Percentiles rank a stretch among this genome's conserved stretches.
phyloP scores from a whole-genome alignment of 2,113 vertebrate genomes.

The Leptobrachium leishanense region DNA sequence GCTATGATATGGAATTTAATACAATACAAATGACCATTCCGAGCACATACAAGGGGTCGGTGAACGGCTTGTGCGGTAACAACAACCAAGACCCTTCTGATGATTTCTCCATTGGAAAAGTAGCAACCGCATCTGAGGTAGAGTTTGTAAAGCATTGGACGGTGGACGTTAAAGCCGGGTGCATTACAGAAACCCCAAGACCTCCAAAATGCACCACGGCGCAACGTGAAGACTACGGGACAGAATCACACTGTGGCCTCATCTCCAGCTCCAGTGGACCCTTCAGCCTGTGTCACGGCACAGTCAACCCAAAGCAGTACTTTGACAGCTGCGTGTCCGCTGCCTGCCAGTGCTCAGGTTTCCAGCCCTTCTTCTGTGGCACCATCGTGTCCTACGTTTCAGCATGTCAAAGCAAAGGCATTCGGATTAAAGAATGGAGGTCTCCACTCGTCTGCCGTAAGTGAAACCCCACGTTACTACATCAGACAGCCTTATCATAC shows the following conservation, averaged over 20 bases:
- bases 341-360: slow-evolving; percentile 60
- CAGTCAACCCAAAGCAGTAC: slow-evolving; percentile 50
- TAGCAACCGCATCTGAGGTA: not conserved
- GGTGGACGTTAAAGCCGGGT: slow-evolving; percentile 64
- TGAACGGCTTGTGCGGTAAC: slow-evolving; percentile 69
- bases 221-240: slow-evolving; percentile 37
- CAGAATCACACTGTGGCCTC: slow-evolving; percentile 58
- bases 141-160: slow-evolving; percentile 69
- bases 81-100: slow-evolving; percentile 50
- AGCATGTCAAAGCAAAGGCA: slow-evolving; percentile 56
- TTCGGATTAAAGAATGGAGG: slow-evolving; percentile 56
- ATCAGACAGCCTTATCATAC: no score
- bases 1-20: slow-evolving; percentile 63
- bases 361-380: slow-evolving; percentile 53
- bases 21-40: slow-evolving; percentile 57
- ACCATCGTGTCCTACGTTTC: slow-evolving; percentile 57
- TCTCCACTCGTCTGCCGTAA: slow-evolving; percentile 60
- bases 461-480: slow-evolving; percentile 20
- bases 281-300: slow-evolving; percentile 55
- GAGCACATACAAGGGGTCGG: slow-evolving; percentile 32
- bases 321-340: slow-evolving; percentile 63
- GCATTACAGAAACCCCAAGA: not conserved
- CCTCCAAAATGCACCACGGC: slow-evolving; percentile 34
- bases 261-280: slow-evolving; percentile 56
- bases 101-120: slow-evolving; percentile 51